Evolutionary conservation across 2,797 vertebrate species (phyloP).

Genomic region (Cirrhinus molitorella): DNA sequence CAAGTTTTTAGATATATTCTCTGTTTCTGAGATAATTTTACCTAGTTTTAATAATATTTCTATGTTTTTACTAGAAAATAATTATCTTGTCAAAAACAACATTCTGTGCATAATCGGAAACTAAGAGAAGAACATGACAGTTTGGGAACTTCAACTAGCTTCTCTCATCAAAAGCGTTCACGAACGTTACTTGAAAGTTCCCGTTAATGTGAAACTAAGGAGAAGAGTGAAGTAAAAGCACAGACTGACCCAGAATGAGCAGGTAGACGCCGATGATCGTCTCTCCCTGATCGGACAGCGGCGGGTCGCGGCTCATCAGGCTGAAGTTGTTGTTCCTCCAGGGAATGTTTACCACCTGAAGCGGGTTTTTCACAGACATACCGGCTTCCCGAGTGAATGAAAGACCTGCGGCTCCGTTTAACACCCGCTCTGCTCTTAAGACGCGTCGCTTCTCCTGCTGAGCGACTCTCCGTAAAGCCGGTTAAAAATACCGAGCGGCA

Average conservation of each 20-base stretch:
- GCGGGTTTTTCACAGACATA: conserved; percentile 69
- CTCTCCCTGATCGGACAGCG: conserved; percentile 85
- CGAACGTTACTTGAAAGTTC: too few relatives aligned
- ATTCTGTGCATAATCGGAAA: too few relatives aligned
- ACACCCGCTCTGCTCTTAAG: conserved; percentile 61
- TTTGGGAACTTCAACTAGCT: too few relatives aligned
- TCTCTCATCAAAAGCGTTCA: too few relatives aligned
- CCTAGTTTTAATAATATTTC: too few relatives aligned
- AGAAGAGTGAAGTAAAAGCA: neutral
- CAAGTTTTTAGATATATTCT: too few relatives aligned
- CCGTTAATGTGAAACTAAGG: too few relatives aligned
- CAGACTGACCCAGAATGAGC: conserved; percentile 81
- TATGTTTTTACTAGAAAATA: too few relatives aligned
- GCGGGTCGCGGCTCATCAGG: conserved; percentile 79
- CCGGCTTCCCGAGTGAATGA: conserved; percentile 51
- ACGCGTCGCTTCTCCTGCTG: neutral
- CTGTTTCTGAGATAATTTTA: too few relatives aligned
- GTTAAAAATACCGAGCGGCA: conserved; percentile 45
- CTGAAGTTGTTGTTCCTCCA: conserved; percentile 90
- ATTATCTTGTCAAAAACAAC: too few relatives aligned
- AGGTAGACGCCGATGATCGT: conserved; percentile 86
- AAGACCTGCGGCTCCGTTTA: conserved; percentile 64
- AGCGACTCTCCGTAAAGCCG: conserved; percentile 9
- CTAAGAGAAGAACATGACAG: too few relatives aligned
- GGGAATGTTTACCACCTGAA: conserved; percentile 78